A percentile compares a stretch with the other conserved stretches of the same genome.
These are phyloP conservation scores for Arizona elegans DNA, from an alignment of 2,113 vertebrate genomes.

Conservation along the genomic window DNA sequence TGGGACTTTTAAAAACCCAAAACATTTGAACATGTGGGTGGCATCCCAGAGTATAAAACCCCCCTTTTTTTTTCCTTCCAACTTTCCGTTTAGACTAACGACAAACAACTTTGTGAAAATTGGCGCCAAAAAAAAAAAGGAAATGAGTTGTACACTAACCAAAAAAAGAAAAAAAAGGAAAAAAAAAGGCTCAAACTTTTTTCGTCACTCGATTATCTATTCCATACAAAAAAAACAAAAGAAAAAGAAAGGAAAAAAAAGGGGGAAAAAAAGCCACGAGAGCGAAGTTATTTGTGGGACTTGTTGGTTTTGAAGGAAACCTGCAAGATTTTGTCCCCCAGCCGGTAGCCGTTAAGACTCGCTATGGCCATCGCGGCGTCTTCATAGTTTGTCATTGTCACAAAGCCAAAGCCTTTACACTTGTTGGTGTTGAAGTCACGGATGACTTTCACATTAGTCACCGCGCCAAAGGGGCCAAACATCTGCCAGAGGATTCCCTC, in stretches of 20 bases:
- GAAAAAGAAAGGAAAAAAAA: conserved; percentile 32
- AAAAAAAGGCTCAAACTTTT: conserved; percentile 62
- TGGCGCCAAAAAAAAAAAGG: conserved; percentile 73
- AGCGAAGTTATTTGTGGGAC: conserved; percentile 93
- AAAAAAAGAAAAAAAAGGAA: conserved; percentile 34
- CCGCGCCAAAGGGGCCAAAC: conserved; percentile 97
- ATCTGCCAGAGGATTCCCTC: conserved; percentile 99
- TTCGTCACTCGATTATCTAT: conserved; percentile 79
- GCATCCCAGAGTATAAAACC: conserved; percentile 83
- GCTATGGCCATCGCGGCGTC: conserved; percentile 99
- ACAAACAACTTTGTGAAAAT: conserved; percentile 83
- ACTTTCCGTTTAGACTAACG: conserved; percentile 82
- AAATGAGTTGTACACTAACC: conserved; percentile 85
- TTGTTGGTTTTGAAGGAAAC: conserved; percentile 99
- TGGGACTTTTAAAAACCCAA: background rate
- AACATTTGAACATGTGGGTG: conserved; percentile 82
- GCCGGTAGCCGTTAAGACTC: conserved; percentile 96
- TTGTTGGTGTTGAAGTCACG: conserved; percentile 99
- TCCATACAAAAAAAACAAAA: conserved; percentile 74
- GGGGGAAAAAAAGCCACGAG: conserved; percentile 69
- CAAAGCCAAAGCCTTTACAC: conserved; percentile 99
- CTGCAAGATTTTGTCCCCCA: conserved; percentile 98
- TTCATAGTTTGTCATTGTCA: conserved; percentile 99
- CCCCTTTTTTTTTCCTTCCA: conserved; percentile 49
- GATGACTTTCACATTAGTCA: conserved; percentile 99